phyloP scores from a whole-genome alignment of 2,888 invertebrate genomes.

The Melolontha melolontha region DNA sequence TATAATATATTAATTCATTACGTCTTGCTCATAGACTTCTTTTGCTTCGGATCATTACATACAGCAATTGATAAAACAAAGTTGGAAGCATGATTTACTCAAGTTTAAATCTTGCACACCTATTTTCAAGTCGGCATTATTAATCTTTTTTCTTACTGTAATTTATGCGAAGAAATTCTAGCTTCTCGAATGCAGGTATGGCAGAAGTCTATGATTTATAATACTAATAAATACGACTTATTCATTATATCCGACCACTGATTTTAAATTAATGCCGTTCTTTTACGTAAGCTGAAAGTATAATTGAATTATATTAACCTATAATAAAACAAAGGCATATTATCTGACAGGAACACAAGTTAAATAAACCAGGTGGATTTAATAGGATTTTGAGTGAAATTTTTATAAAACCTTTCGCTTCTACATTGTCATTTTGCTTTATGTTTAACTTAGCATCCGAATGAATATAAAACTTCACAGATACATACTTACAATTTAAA shows the following conservation, averaged over 20 bases:
- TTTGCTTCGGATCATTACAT: slow-evolving; percentile 27
- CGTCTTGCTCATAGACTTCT: slow-evolving; percentile 16
- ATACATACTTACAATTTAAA: too few species aligned
- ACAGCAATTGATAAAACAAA: slow-evolving; percentile 46
- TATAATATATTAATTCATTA: slow-evolving; percentile 18
- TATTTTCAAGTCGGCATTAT: slow-evolving; percentile 32
- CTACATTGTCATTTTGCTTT: too few species aligned
- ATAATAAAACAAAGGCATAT: too few species aligned
- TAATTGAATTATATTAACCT: slow-evolving; percentile 10
- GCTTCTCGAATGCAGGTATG: slow-evolving; percentile 15
- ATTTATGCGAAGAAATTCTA: slow-evolving; percentile 34
- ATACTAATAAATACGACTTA: slow-evolving; percentile 25
- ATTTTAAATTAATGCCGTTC: slow-evolving; percentile 16
- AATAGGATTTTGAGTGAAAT: too few species aligned
- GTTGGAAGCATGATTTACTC: slow-evolving; percentile 44
- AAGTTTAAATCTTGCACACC: slow-evolving; percentile 38
- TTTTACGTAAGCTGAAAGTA: not conserved
- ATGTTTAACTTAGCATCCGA: too few species aligned
- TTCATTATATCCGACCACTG: slow-evolving; percentile 26
- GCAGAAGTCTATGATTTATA: slow-evolving; percentile 33
- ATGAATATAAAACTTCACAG: too few species aligned
- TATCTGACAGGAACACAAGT: too few species aligned
- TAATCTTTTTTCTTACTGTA: slow-evolving; percentile 33
- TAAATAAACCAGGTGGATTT: too few species aligned
- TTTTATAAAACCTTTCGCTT: too few species aligned